phyloP scores from a whole-genome alignment of 2,113 vertebrate genomes.

The Monopterus albus region DNA sequence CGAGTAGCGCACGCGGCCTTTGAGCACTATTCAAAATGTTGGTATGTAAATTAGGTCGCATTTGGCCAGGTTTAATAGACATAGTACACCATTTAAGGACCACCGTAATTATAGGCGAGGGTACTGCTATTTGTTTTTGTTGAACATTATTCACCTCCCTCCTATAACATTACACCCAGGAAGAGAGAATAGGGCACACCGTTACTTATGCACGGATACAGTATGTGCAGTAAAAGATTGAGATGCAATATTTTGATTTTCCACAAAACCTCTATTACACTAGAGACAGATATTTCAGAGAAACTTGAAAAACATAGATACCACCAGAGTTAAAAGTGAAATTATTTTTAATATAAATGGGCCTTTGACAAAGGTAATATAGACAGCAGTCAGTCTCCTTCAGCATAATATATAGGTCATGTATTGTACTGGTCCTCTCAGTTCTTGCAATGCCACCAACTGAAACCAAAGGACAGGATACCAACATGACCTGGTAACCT shows the following conservation, averaged over 20 bases:
- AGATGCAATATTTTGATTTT: too few relatives aligned
- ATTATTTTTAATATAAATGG: too few relatives aligned
- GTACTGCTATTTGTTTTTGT: background rate
- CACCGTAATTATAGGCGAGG: background rate
- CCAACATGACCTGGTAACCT: constrained; percentile 37
- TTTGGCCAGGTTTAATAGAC: background rate
- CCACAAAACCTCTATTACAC: too few relatives aligned
- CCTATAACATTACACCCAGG: too few relatives aligned
- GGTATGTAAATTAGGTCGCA: constrained; percentile 16
- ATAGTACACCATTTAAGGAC: background rate
- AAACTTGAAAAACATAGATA: background rate
- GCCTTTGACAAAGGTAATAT: background rate
- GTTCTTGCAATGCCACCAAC: constrained; percentile 10
- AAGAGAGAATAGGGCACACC: too few relatives aligned
- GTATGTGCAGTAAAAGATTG: too few relatives aligned
- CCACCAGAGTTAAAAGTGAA: background rate
- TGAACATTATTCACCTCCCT: too few relatives aligned
- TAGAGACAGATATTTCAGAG: background rate
- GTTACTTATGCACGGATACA: too few relatives aligned
- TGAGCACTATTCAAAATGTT: constrained; percentile 26
- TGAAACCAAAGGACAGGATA: constrained; percentile 23
- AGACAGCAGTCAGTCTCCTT: background rate
- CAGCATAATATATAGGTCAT: constrained; percentile 31
- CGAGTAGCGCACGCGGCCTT: constrained; percentile 47
- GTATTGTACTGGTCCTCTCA: background rate